Evolutionary conservation across 2,888 invertebrate species (phyloP).

Genomic region (Mycalesis mineus): DNA sequence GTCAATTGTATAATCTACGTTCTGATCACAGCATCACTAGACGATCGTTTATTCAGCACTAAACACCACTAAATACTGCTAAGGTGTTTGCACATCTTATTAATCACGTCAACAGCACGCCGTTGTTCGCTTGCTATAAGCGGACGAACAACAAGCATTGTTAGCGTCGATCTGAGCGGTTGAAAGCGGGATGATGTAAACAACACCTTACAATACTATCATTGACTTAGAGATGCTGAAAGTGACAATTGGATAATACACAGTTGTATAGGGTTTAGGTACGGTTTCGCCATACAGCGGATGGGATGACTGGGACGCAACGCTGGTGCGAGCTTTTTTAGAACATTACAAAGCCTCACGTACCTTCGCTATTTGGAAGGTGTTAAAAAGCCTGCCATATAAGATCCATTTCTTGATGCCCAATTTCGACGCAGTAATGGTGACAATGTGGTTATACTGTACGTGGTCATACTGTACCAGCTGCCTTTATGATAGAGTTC

Average conservation of each 20-base stretch:
- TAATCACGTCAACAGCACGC: conserved; percentile 31
- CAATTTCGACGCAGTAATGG: too few species aligned
- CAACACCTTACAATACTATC: conserved; percentile 44
- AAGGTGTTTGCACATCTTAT: conserved; percentile 25
- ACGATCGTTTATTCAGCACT: background rate
- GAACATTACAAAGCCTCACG: too few species aligned
- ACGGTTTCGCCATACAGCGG: too few species aligned
- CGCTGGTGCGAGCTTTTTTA: too few species aligned
- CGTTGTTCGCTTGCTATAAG: conserved; percentile 10
- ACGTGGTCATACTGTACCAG: too few species aligned
- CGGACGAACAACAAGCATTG: conserved; percentile 39
- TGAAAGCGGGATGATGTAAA: conserved; percentile 56
- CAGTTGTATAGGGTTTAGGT: too few species aligned
- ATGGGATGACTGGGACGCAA: too few species aligned
- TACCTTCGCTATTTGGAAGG: too few species aligned
- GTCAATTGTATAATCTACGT: background rate
- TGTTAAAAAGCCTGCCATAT: too few species aligned
- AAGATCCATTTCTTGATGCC: too few species aligned
- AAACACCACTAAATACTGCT: conserved; percentile 2
- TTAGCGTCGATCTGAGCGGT: conserved; percentile 46
- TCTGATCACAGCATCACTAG: background rate
- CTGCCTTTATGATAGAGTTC: too few species aligned
- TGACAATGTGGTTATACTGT: too few species aligned
- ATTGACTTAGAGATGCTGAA: conserved; percentile 25
- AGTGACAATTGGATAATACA: conserved; percentile 10